Base-by-base conservation (phyloP, 2,888 invertebrate genomes). In the Steromphala cineraria region DNA sequence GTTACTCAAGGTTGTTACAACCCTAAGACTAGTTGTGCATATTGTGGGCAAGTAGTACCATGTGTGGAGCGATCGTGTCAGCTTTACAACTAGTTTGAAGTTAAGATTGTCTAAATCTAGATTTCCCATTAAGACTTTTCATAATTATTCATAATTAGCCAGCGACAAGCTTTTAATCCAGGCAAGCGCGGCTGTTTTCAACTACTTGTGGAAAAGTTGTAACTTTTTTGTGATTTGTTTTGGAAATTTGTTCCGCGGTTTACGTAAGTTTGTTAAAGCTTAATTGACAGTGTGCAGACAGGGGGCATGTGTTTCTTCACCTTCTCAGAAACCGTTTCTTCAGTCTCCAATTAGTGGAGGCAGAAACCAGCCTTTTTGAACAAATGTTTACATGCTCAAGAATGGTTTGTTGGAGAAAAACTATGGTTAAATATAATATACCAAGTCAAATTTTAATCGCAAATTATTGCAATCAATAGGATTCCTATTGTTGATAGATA, bases 131-230 rank as follows among this genome's bases (percentile, higher is more conserved):
- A 71, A 36, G 71, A 71, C 71, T 71, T 71, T 71, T 71, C 36
- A 71, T 71, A 71, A 71, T 71, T 71, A 71, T 71, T 71, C 40
- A 46, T 71, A 71, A 71, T 71, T 71, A 71, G 36, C 40, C 28
- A 15, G 15, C 71, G 71, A 71, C 71, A 71, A 71, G 31, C 71
- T 71, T 19, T 31, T 71, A 71, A 71, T 71, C 71, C 71, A 10
- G 8, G 13, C 40, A n/a, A 0, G 40, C 19, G 8, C 40, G 31
- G 36, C 19, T 71, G 71, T 71, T 71, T 71, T 71, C 71, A 71
- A 71, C 40, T 36, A 40, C 71, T 71, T 40, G 71, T 71, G 31
- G 36, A 71, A 71, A 31, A 19, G 36, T 10, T 71, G 28, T 36
- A 36, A 71, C 19, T 31, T 40, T 71, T 56, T 71, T 71, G 36